Evolutionary conservation across 2,888 invertebrate genomes (phyloP), one percentile per base, ranked within the genome.

Genomic region (Tridacna crocea): DNA sequence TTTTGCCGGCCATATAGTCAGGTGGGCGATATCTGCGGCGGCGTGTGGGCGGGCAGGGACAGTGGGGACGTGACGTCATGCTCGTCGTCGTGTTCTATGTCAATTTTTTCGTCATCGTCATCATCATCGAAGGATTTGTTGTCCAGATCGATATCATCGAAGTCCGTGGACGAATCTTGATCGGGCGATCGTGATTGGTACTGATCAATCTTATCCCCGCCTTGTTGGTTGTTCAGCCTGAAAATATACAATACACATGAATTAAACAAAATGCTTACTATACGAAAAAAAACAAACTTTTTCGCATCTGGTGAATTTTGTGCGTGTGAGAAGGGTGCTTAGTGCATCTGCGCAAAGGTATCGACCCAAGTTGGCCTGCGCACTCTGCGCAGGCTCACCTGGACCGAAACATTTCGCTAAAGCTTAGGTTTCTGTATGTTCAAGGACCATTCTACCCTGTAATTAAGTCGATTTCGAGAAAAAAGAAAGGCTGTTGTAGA

Each of bases 71-170:
- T 51, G 22, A 70, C 77, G 60, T 74, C 77, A 24, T 68, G 70
- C 27, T 89, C 88, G 55, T 88, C 89, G 22, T 87, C 88, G 70
- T 87, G 85, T 72, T 88, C 87, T 36, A 89, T 87, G 65, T 89
- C 89, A 51, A 89, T 89, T 75, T 89, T 89, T 72, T 88, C 89
- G 51, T 89, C 89, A 22, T 89, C 88, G 51, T 89, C 89, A 22
- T 89, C 88, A 10, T 84, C 84, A 46, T 86, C 86, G 51, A 82
- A 82, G 0, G 82, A 87, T 48, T 82, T 75, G 70, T 77, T 87
- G 26, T 83, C 84, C 46, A 84, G 75, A 47, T 87, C 87, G 55
- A 84, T 70, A 48, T 87, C 84, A 58, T 84, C 87, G 27, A 87
- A 87, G 55, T 84, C 84, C 15, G 84, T 84, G n/a, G 87, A 87